phyloP scores from a whole-genome alignment of 2,797 vertebrate species.

The Amblyraja radiata region DNA sequence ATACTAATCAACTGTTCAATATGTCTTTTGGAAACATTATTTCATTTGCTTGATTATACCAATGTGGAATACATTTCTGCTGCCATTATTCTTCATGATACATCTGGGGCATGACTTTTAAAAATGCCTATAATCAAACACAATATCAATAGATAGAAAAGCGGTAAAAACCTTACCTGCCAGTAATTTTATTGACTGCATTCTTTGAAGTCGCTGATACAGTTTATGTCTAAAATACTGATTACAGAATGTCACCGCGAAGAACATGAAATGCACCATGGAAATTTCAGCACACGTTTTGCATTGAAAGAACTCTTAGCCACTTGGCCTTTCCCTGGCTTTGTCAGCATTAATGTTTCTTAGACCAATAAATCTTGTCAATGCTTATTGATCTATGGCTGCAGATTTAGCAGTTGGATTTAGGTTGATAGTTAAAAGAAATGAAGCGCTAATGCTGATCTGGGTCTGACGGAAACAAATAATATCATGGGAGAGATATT shows the following conservation, averaged over 20 bases:
- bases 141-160: background rate
- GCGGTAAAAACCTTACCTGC: background rate
- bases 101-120: background rate
- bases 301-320: background rate
- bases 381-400: background rate
- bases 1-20: background rate
- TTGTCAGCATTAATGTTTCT: background rate
- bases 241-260: background rate
- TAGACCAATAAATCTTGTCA: background rate
- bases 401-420: background rate
- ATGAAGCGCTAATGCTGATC: background rate
- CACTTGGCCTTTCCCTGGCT: background rate
- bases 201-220: background rate
- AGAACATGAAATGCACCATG: background rate
- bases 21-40: background rate
- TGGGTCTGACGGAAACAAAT: conserved; percentile 22
- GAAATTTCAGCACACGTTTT: background rate
- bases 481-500: background rate
- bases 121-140: background rate
- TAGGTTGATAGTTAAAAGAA: background rate
- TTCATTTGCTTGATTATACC: background rate
- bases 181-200: background rate
- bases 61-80: background rate
- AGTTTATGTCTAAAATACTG: background rate
- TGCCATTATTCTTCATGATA: background rate